Evolutionary conservation across 2,113 vertebrate species (phyloP), one percentile per base, ranked within the genome.

Genomic region (Asarcornis scutulata): DNA sequence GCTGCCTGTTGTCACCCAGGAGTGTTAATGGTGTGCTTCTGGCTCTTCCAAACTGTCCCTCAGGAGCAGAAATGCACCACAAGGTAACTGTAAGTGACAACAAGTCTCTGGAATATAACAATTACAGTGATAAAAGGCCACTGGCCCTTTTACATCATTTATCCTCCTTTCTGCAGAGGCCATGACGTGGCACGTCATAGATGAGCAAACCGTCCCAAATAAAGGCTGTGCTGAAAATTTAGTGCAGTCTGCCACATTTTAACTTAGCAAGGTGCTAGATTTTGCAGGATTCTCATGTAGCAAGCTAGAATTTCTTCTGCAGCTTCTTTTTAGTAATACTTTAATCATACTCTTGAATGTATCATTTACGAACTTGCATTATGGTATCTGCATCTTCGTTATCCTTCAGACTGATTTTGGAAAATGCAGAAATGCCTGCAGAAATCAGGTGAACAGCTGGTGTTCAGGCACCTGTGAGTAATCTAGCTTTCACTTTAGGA

Each of bases 101-200:
- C 0, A 0, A 38, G 22, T 9, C 17, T 85, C 40, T 26, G 23
- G 58, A 36, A 48, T 42, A 16, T 12, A n/a, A 67, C 17, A 67
- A 10, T 10, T 77, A 21, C 32, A 7, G 5, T 0, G 1, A 31
- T 3, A 36, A 6, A 26, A 77, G n/a, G 52, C n/a, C 32, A 17
- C 13, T 27, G 48, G 8, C 11, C 17, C 34, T 2, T 0, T 64
- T 3, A 16, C 1, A n/a, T 29, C 5, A 9, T 44, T 62, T 32
- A 16, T 29, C 20, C 26, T 32, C 20, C 26, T 31, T 56, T 60
- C 67, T 77, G n/a, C 36, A 62, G 38, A 59, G 22, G 10, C 32
- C 0, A 0, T 34, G 32, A 38, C 62, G 40, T 22, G 56, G 56
- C 17, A 31, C 38, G 25, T 8, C 31, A 48, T 1, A 27, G 38